These are phyloP conservation scores for Theonella swinhoei DNA, from an alignment of 37 sponge, comb jelly and placozoan species.

Conservation along the genomic window DNA sequence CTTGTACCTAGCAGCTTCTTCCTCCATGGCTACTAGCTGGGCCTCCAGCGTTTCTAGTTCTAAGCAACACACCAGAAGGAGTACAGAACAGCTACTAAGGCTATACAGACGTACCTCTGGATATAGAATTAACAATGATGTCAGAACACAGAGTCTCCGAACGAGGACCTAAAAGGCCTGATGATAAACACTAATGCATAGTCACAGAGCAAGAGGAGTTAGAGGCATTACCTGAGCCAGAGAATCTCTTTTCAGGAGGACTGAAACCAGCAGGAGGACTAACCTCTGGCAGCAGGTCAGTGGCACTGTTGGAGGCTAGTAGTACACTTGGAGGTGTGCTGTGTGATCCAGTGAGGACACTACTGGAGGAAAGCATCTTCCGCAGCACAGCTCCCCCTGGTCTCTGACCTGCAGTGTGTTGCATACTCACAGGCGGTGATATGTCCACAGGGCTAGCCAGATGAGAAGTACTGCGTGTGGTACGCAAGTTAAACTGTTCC, in stretches of 20 bases:
- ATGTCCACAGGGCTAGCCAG: not conserved
- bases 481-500: not conserved
- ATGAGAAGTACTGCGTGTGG: not conserved
- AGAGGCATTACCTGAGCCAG: not conserved
- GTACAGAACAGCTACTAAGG: too few species aligned
- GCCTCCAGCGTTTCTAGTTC: conserved; percentile 46
- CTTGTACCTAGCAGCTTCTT: conserved; percentile 25
- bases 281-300: too few species aligned
- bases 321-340: too few species aligned
- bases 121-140: conserved; percentile 45
- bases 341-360: too few species aligned
- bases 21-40: conserved; percentile 28
- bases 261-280: not conserved
- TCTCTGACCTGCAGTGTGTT: not conserved
- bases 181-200: not conserved
- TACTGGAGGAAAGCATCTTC: not conserved
- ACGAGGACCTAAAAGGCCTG: not conserved
- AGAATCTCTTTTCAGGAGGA: not conserved
- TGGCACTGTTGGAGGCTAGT: not conserved
- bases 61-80: too few species aligned
- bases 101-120: conserved; percentile 40
- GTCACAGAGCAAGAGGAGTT: not conserved
- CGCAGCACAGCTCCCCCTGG: not conserved
- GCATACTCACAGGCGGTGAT: not conserved
- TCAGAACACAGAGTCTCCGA: conserved; percentile 50